These are phyloP conservation scores for Argynnis bischoffii DNA, from an alignment of 2,888 invertebrate genomes.

Conservation along the genomic window DNA sequence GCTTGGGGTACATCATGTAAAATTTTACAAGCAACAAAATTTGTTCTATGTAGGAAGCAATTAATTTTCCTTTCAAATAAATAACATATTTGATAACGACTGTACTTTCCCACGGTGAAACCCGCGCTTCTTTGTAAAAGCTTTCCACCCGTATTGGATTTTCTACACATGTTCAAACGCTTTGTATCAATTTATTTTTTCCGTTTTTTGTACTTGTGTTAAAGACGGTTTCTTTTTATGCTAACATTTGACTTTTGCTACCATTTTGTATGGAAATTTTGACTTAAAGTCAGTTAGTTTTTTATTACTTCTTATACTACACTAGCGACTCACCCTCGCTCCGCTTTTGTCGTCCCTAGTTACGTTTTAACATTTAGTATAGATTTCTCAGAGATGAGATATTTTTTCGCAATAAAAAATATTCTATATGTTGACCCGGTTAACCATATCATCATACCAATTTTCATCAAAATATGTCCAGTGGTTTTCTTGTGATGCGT, in stretches of 20 bases:
- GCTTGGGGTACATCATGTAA: not conserved
- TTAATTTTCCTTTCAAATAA: slow-evolving; percentile 11
- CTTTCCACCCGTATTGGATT: slow-evolving; percentile 26
- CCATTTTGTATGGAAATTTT: not conserved
- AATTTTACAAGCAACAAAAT: slow-evolving; percentile 11
- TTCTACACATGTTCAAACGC: slow-evolving; percentile 24
- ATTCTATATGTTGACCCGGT: too few relatives aligned
- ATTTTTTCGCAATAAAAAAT: too few relatives aligned
- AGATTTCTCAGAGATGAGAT: too few relatives aligned
- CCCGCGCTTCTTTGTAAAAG: slow-evolving; percentile 24
- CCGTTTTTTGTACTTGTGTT: not conserved
- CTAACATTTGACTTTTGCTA: slow-evolving; percentile 4
- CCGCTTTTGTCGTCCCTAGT: too few relatives aligned
- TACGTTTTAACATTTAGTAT: too few relatives aligned
- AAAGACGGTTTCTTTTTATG: slow-evolving; percentile 5
- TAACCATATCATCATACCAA: too few relatives aligned
- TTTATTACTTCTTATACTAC: too few relatives aligned
- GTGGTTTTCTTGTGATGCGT: too few relatives aligned
- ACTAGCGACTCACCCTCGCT: too few relatives aligned
- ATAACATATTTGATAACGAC: slow-evolving; percentile 15
- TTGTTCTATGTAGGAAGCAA: slow-evolving; percentile 11
- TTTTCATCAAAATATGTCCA: too few relatives aligned
- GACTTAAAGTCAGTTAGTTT: not conserved
- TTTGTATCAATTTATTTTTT: slow-evolving; percentile 17
- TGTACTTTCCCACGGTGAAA: slow-evolving; percentile 18